Conservation (phyloP, 1,140 invertebrate species). For the Hycleus cichorii region DNA sequence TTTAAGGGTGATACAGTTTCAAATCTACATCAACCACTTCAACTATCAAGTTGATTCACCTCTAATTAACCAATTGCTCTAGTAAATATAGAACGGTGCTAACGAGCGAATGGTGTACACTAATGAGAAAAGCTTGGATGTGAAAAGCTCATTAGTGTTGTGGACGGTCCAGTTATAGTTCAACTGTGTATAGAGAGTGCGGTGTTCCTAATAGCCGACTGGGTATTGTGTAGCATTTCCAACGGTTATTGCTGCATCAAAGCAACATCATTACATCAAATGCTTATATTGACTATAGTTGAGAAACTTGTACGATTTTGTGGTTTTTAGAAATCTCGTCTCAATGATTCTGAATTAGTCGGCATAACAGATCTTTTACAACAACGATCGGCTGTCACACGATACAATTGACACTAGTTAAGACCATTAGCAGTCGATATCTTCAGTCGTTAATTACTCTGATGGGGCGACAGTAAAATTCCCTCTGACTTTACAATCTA, state of each 20-base stretch:
- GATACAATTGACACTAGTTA: conserved; percentile 15
- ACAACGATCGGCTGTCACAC: background rate
- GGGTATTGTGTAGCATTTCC: background rate
- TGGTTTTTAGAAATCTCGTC: too few species aligned
- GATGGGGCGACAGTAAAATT: conserved; percentile 6
- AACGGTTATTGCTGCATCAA: background rate
- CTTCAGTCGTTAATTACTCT: conserved; percentile 6
- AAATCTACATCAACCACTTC: too few species aligned
- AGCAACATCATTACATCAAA: background rate
- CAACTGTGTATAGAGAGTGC: background rate
- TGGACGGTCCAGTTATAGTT: background rate
- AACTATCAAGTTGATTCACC: too few species aligned
- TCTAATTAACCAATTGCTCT: too few species aligned
- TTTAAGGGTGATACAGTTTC: too few species aligned
- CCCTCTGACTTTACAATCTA: conserved; percentile 3
- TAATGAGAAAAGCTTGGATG: too few species aligned
- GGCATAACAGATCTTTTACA: too few species aligned
- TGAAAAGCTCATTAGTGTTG: too few species aligned
- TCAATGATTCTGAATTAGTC: too few species aligned
- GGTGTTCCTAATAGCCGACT: background rate
- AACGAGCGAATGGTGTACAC: too few species aligned
- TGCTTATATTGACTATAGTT: background rate
- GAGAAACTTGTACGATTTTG: too few species aligned
- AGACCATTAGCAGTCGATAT: conserved; percentile 7
- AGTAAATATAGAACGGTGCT: too few species aligned